A percentile compares a stretch with the other conserved stretches of the same genome.
phyloP scores from a whole-genome alignment of 1,140 invertebrate species.

The Drosophila sulfurigaster region DNA sequence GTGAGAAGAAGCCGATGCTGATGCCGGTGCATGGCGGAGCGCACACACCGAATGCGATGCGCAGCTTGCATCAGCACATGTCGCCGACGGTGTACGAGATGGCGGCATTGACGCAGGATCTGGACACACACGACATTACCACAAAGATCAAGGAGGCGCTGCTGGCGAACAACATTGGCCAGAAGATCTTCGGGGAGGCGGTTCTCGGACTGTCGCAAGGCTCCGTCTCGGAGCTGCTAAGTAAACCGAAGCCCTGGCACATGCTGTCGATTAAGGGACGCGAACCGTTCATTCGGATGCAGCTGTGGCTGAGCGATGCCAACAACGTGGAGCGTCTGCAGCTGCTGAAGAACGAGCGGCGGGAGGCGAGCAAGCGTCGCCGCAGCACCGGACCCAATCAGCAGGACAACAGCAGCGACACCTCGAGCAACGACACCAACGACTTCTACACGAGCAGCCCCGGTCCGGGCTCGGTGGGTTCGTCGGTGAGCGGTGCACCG shows the following conservation, averaged over 20 bases:
- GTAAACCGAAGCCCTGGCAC: slow-evolving; percentile 99
- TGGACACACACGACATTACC: slow-evolving; percentile 98
- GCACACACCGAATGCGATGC: slow-evolving; percentile 87
- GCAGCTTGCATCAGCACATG: slow-evolving; percentile 91
- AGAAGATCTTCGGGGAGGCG: slow-evolving; percentile 99
- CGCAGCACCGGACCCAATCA: slow-evolving; percentile 91
- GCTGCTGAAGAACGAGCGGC: slow-evolving; percentile 94
- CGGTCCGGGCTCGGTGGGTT: slow-evolving; percentile 87
- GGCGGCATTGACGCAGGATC: slow-evolving; percentile 97
- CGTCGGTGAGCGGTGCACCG: slow-evolving; percentile 87
- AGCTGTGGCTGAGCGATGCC: slow-evolving; percentile 97
- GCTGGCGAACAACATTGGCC: slow-evolving; percentile 98
- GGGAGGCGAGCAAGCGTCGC: slow-evolving; percentile 95
- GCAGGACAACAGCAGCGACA: slow-evolving; percentile 94
- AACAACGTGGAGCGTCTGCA: slow-evolving; percentile 96
- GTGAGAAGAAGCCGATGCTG: slow-evolving; percentile 86
- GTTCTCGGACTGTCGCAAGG: slow-evolving; percentile 98
- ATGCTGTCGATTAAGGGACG: slow-evolving; percentile 99
- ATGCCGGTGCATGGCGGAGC: slow-evolving; percentile 80
- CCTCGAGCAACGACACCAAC: slow-evolving; percentile 94
- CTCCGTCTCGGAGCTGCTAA: slow-evolving; percentile 97
- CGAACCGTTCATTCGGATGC: slow-evolving; percentile 99
- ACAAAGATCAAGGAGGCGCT: slow-evolving; percentile 98
- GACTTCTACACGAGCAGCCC: slow-evolving; percentile 95
- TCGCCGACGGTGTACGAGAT: slow-evolving; percentile 97